Base-by-base conservation (phyloP, 2,113 vertebrate species). In the Rynchops niger region DNA sequence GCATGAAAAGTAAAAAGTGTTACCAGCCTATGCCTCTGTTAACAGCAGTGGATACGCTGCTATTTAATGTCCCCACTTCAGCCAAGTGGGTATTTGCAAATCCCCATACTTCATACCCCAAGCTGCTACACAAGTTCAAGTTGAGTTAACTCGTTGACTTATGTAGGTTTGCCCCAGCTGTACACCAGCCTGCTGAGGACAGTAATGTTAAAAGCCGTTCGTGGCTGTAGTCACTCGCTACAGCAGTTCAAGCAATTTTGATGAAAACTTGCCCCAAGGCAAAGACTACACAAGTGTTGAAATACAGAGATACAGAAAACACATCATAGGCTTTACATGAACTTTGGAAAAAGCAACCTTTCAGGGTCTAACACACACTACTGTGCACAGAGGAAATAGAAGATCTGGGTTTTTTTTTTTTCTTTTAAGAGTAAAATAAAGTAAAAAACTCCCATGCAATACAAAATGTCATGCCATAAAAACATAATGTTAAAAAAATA, bases 251-350 rank as follows among this genome's bases (percentile, higher is more conserved):
- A 93, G 67, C 83, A 93, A 92, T 70, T 86, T 70, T 90, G 79
- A 90, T 90, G 82, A 91, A 95, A 93, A 86, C 42, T 32, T 94
- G 66, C 53, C 83, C 53, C n/a, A 61, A 93, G 81, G 89, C 93
- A 91, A 96, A 93, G 88, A 90, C 90, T 71, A 61, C 42, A 62
- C 45, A 30, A 79, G 40, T 65, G 32, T 53, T 87, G 73, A 94
- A 87, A 79, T 76, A 87, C 13, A 3, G 91, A 95, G 86, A 73
- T 84, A 80, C 62, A 95, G 66, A 81, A 96, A 85, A 94, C 20
- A 94, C 61, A 53, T 91, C 74, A 80, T 26, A 93, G 73, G 43
- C 32, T 76, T 92, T 53, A 86, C 45, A 43, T 23, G 49, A 86
- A 86, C 71, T 94, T 91, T 83, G 25, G 66, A 90, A 88, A 96